Conservation (phyloP, 2,113 vertebrate species). For the Rhinolophus ferrumequinum region DNA sequence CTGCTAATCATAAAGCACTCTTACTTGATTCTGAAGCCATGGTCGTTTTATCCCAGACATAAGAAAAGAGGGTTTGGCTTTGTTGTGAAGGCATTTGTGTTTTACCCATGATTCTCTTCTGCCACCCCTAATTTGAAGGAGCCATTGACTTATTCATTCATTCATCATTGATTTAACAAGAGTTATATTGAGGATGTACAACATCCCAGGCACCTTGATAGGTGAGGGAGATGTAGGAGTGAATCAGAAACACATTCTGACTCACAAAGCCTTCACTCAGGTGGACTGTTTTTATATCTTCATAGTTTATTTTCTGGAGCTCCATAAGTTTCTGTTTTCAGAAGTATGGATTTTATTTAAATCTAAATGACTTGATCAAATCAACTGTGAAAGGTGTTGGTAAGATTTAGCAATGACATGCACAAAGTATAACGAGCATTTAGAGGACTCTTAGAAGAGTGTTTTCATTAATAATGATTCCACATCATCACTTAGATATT, state of each 20-base stretch:
- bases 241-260: background rate
- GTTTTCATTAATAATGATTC: background rate
- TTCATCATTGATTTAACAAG: background rate
- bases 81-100: background rate
- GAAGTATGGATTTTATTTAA: slow-evolving; percentile 13
- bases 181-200: background rate
- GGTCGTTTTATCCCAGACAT: background rate
- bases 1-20: background rate
- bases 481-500: background rate
- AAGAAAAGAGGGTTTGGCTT: slow-evolving; percentile 10
- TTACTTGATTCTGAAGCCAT: background rate
- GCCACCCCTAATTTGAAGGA: background rate
- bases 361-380: background rate
- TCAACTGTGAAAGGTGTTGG: background rate
- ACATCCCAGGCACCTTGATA: background rate
- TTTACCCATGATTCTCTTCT: background rate
- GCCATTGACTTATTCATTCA: background rate
- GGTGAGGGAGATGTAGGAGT: background rate
- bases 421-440: background rate
- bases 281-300: background rate
- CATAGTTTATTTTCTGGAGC: background rate
- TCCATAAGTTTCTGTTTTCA: background rate
- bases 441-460: background rate
- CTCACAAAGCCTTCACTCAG: background rate
- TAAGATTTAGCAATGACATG: background rate